A percentile compares a stretch with the other conserved stretches of the same genome.
These are phyloP conservation scores for Oophaga sylvatica DNA, from an alignment of 2,797 vertebrate species.

Conservation along the genomic window DNA sequence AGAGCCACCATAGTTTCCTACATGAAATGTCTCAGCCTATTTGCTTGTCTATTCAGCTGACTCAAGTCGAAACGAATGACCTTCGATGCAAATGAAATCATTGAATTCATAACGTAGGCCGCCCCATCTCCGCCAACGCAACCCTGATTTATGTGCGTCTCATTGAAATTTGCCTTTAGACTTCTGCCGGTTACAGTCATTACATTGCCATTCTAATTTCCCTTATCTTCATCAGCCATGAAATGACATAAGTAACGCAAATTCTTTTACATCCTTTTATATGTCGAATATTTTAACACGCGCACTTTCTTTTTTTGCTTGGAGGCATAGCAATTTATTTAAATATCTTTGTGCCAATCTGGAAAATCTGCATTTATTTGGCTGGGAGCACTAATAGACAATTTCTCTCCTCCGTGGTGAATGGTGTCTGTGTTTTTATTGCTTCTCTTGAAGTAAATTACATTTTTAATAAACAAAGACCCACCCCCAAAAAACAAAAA, in stretches of 20 bases:
- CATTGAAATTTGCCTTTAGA: slow-evolving; percentile 18
- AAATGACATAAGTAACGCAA: slow-evolving; percentile 67
- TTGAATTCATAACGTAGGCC: neutral
- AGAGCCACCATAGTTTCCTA: too few species aligned
- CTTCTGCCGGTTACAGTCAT: slow-evolving; percentile 26
- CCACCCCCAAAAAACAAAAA: too few species aligned
- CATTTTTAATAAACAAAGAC: slow-evolving; percentile 78
- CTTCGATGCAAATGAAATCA: neutral
- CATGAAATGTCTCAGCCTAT: neutral
- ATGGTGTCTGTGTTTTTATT: slow-evolving; percentile 70
- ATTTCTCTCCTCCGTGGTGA: slow-evolving; percentile 69
- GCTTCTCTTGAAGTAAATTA: slow-evolving; percentile 75
- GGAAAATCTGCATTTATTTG: slow-evolving; percentile 75
- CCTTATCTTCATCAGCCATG: slow-evolving; percentile 69
- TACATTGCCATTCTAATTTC: slow-evolving; percentile 63
- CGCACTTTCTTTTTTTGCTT: slow-evolving; percentile 42
- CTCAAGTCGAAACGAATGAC: neutral
- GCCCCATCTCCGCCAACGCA: neutral
- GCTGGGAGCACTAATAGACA: slow-evolving; percentile 75
- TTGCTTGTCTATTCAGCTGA: neutral
- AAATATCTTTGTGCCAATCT: slow-evolving; percentile 76
- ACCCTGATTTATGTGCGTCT: neutral
- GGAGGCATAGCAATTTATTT: slow-evolving; percentile 70
- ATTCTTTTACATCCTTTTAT: slow-evolving; percentile 68
- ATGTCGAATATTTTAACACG: slow-evolving; percentile 71